Evolutionary conservation across 2,888 invertebrate genomes (phyloP).

Genomic region (Rhamphomyia laevipes): DNA sequence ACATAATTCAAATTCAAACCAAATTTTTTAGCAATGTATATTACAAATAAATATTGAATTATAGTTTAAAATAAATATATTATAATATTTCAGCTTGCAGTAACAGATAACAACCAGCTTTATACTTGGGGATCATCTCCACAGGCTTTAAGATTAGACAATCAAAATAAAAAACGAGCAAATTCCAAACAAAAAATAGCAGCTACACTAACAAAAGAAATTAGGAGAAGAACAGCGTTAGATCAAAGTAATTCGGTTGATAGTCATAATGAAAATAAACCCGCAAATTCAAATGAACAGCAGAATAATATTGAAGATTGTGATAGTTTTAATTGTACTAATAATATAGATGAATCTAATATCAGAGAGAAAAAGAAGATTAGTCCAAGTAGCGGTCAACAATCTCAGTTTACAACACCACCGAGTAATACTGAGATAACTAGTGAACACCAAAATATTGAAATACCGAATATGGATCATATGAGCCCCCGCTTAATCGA

Average conservation of each 20-base stretch:
- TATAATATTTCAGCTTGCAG: conserved; percentile 46
- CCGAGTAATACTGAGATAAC: no score
- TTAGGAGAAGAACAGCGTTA: conserved; percentile 23
- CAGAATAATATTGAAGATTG: neutral
- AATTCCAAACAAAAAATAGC: conserved; percentile 42
- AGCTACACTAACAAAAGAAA: conserved; percentile 36
- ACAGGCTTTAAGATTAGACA: conserved; percentile 54
- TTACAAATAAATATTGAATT: neutral
- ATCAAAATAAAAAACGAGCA: conserved; percentile 48
- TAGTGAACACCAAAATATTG: neutral
- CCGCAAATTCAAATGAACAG: neutral
- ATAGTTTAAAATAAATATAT: neutral
- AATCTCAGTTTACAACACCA: neutral
- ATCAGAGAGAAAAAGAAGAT: neutral
- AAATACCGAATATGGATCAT: conserved; percentile 34
- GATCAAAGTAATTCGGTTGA: neutral
- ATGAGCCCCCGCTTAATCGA: conserved; percentile 51
- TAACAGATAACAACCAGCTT: conserved; percentile 50
- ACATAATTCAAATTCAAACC: conserved; percentile 41
- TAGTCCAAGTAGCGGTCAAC: neutral
- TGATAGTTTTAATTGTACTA: neutral
- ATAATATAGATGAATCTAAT: neutral
- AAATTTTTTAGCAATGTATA: conserved; percentile 70
- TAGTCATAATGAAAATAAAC: neutral
- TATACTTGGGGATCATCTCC: conserved; percentile 71